A percentile compares a stretch with the other conserved stretches of the same genome.
Evolutionary conservation across 2,797 vertebrate genomes (phyloP).

Genomic region (Halcyon smyrnensis): DNA sequence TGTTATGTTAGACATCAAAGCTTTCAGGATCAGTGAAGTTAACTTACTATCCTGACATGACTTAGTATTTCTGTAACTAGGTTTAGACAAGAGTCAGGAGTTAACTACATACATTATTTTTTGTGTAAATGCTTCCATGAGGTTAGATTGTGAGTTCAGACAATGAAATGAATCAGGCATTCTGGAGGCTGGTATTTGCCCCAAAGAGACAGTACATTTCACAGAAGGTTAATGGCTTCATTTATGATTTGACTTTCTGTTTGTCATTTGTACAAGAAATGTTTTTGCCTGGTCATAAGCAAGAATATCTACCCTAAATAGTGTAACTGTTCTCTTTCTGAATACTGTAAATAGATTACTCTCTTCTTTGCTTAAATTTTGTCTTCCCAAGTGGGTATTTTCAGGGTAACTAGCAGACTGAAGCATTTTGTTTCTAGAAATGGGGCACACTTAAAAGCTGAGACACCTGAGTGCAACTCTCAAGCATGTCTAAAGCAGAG

Average conservation of each 20-base stretch:
- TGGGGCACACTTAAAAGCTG: background rate
- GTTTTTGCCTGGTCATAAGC: background rate
- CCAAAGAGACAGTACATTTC: background rate
- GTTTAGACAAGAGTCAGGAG: background rate
- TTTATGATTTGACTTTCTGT: background rate
- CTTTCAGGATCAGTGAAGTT: background rate
- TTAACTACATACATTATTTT: accelerated
- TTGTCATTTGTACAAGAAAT: background rate
- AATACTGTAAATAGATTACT: background rate
- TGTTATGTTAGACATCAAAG: background rate
- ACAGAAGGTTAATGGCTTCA: background rate
- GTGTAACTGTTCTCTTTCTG: background rate
- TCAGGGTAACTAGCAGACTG: background rate
- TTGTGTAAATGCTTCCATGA: background rate
- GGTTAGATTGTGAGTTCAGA: background rate
- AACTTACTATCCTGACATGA: background rate
- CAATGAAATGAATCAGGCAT: background rate
- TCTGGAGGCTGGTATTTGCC: background rate
- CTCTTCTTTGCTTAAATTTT: background rate
- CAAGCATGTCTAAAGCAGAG: background rate
- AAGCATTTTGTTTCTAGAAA: background rate
- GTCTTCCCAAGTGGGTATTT: background rate
- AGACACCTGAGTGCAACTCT: background rate
- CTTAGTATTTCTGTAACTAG: background rate
- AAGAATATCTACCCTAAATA: background rate